A percentile compares a stretch with the other conserved stretches of the same genome.
These are phyloP conservation scores for Macrosiphum euphorbiae DNA, from an alignment of 2,888 invertebrate genomes.

Conservation along the genomic window DNA sequence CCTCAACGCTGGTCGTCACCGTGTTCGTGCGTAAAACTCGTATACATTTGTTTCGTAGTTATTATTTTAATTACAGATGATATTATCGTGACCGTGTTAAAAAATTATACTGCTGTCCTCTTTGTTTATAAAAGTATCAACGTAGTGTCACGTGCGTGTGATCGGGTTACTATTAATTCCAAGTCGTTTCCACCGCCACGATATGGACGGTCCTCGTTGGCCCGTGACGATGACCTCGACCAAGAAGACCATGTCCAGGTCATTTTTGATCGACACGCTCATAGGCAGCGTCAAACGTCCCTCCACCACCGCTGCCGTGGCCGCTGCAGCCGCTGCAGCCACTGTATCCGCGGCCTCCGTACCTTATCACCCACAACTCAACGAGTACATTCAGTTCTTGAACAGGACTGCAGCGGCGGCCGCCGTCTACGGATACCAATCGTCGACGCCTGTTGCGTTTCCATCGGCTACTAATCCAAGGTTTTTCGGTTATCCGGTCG, in stretches of 20 bases:
- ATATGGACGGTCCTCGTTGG: constrained; percentile 47
- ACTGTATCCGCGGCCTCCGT: constrained; percentile 70
- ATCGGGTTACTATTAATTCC: background rate
- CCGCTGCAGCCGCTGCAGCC: constrained; percentile 69
- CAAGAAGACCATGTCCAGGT: constrained; percentile 78
- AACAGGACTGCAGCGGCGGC: constrained; percentile 63
- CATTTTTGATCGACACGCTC: constrained; percentile 85
- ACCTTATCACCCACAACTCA: constrained; percentile 66
- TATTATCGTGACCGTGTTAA: background rate
- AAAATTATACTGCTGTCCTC: background rate
- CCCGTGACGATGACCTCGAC: constrained; percentile 27
- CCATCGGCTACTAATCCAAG: constrained; percentile 23
- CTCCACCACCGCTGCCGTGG: constrained; percentile 72
- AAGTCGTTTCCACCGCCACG: background rate
- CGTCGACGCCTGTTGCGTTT: constrained; percentile 20
- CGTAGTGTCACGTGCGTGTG: background rate
- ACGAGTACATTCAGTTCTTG: constrained; percentile 67
- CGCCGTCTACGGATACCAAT: constrained; percentile 17
- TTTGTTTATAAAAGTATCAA: background rate
- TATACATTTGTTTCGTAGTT: background rate
- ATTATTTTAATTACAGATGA: background rate
- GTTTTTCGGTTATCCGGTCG: constrained; percentile 63
- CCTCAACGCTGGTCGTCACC: constrained; percentile 60
- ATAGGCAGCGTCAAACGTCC: constrained; percentile 72
- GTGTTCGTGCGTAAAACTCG: background rate